Evolutionary conservation across 2,888 invertebrate species (phyloP).

Genomic region (Hirtodrosophila alboralis): DNA sequence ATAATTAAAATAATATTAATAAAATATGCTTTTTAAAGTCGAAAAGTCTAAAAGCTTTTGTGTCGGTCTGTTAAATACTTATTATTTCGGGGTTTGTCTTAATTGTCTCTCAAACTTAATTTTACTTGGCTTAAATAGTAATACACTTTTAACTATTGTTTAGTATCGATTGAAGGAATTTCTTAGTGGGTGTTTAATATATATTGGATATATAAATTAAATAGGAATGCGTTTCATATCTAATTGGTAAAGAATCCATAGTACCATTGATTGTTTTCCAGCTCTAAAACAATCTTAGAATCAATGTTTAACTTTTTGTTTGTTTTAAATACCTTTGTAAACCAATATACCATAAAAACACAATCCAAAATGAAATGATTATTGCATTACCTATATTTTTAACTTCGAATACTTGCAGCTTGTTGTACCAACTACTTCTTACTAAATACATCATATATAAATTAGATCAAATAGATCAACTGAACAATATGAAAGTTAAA

Average conservation of each 20-base stretch:
- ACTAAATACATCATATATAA: constrained; percentile 63
- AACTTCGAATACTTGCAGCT: constrained; percentile 76
- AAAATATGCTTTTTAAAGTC: constrained; percentile 19
- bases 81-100: constrained; percentile 11
- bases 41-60: constrained; percentile 28
- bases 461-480: constrained; percentile 43
- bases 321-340: constrained; percentile 21
- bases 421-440: constrained; percentile 78
- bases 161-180: too few relatives aligned
- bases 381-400: constrained; percentile 65
- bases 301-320: constrained; percentile 32
- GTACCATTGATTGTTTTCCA: too few relatives aligned
- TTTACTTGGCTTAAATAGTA: constrained; percentile 15
- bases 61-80: constrained; percentile 44
- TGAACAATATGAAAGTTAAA: constrained; percentile 47
- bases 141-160: too few relatives aligned
- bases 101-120: constrained; percentile 5
- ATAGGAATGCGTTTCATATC: too few relatives aligned
- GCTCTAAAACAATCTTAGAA: constrained; percentile 8
- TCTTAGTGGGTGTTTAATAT: too few relatives aligned
- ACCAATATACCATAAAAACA: constrained; percentile 27
- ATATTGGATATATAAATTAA: too few relatives aligned
- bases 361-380: constrained; percentile 45
- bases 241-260: too few relatives aligned
- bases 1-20: constrained; percentile 14